A percentile compares a stretch with the other conserved stretches of the same genome.
Evolutionary conservation across 2,113 vertebrate species (phyloP).

Genomic region (Neotoma lepida): DNA sequence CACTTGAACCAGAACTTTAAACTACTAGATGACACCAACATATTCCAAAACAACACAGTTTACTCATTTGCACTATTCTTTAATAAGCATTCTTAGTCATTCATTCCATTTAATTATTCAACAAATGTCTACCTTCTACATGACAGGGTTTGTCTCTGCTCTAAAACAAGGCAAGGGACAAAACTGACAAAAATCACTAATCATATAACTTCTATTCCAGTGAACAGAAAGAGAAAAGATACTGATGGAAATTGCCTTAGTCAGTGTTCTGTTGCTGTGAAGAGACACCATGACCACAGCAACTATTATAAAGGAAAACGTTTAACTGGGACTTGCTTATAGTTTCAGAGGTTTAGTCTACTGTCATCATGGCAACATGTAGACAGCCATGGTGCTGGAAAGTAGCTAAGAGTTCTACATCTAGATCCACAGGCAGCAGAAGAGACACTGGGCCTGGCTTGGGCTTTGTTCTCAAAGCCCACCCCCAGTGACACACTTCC

Average conservation of each 20-base stretch:
- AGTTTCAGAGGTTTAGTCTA: neutral
- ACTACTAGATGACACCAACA: neutral
- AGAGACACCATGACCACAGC: neutral
- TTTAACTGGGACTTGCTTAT: neutral
- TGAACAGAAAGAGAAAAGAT: neutral
- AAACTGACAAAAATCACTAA: neutral
- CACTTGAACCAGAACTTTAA: neutral
- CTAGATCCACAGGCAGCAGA: neutral
- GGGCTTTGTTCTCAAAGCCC: neutral
- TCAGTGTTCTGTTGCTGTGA: neutral
- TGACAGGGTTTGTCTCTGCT: neutral
- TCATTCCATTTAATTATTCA: constrained; percentile 18
- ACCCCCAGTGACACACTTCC: neutral
- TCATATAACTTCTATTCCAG: neutral
- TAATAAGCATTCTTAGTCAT: constrained; percentile 9
- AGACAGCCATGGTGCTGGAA: neutral
- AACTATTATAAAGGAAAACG: neutral
- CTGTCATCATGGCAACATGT: neutral
- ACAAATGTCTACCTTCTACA: neutral
- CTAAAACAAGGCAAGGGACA: neutral
- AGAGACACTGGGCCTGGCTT: neutral
- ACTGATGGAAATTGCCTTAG: neutral
- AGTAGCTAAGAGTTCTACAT: neutral
- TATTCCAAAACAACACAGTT: constrained; percentile 7
- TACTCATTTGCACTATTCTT: neutral